Percentiles rank a stretch among this genome's conserved stretches.
Conservation (phyloP, 2,797 vertebrate genomes). For the Molothrus aeneus region DNA sequence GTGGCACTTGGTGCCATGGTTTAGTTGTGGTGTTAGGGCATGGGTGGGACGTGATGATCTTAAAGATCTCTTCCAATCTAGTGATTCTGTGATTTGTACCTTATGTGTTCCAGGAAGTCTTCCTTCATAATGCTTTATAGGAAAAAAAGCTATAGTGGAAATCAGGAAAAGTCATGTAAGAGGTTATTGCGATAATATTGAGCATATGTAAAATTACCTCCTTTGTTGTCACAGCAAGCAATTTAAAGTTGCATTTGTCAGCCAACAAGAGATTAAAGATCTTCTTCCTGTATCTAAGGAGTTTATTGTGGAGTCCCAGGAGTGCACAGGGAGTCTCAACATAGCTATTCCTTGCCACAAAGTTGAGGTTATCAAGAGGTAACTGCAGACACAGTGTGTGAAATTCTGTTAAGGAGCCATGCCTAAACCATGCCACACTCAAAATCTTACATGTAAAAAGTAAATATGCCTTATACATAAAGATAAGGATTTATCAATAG, state of each 20-base stretch:
- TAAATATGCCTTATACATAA: neutral
- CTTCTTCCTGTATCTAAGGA: neutral
- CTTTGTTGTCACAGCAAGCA: neutral
- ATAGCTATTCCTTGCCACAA: neutral
- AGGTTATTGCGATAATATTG: neutral
- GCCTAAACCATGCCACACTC: neutral
- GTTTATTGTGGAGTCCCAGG: neutral
- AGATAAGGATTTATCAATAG: neutral
- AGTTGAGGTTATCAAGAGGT: neutral
- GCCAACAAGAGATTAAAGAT: neutral
- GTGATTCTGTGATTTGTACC: neutral
- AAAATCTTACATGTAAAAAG: neutral
- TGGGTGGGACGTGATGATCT: neutral
- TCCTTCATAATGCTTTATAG: neutral
- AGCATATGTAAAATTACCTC: neutral
- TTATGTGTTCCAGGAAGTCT: neutral
- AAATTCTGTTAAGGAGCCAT: neutral
- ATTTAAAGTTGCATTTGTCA: neutral
- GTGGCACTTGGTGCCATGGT: fast-evolving
- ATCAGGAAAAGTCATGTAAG: neutral
- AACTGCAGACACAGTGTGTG: neutral
- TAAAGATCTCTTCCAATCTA: neutral
- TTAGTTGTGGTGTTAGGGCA: neutral
- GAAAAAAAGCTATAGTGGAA: neutral
- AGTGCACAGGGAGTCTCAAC: neutral